Conservation (phyloP, 1,140 invertebrate genomes). For the Melanaphis sacchari region DNA sequence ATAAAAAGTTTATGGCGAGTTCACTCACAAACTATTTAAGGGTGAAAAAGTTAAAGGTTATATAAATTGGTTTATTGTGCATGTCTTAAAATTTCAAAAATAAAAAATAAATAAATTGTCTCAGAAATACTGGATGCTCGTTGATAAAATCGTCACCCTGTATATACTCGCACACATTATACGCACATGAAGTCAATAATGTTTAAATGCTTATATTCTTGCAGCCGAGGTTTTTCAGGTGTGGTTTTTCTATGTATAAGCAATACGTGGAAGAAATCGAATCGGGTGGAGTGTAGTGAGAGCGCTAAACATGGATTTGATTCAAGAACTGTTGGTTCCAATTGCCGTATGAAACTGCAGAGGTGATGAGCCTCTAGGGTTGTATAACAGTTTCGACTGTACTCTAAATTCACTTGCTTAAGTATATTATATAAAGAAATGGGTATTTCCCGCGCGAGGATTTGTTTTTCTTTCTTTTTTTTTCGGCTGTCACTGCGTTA, state of each 20-base stretch:
- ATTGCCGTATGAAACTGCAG: neutral
- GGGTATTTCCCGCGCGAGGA: neutral
- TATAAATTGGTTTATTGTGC: neutral
- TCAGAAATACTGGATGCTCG: neutral
- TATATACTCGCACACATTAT: neutral
- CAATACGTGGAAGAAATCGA: neutral
- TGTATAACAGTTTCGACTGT: neutral
- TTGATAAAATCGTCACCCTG: neutral
- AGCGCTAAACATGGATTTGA: conserved; percentile 19
- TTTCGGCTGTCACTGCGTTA: neutral
- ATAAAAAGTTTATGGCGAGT: neutral
- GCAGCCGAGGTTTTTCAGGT: neutral
- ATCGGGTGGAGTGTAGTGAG: neutral
- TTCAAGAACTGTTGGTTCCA: conserved; percentile 21
- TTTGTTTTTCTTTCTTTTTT: neutral
- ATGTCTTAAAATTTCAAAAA: neutral
- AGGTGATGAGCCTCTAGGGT: conserved; percentile 12
- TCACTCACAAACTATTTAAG: neutral
- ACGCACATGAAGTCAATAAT: neutral
- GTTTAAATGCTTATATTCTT: neutral
- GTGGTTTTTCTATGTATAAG: neutral
- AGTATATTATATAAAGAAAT: neutral
- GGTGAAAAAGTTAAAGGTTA: neutral
- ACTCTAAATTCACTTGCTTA: neutral
- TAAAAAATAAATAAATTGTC: neutral